Conservation (phyloP, 2,113 vertebrate species). For the Dasyurus viverrinus region DNA sequence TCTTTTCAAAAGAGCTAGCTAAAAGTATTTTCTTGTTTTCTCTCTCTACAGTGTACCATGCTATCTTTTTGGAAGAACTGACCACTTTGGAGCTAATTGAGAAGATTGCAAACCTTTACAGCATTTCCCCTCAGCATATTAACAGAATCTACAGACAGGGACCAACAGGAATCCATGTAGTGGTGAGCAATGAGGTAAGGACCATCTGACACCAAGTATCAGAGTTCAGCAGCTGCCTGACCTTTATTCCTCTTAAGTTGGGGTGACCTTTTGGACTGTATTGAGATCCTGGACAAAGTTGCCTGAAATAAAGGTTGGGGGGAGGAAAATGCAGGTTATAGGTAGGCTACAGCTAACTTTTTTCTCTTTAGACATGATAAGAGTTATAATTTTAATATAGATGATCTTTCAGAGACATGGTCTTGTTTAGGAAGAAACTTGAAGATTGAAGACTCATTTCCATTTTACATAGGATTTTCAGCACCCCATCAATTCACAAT, state of each 20-base stretch:
- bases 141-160: constrained; percentile 92
- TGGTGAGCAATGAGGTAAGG: constrained; percentile 94
- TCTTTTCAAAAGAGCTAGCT: not conserved
- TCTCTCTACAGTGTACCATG: constrained; percentile 90
- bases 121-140: constrained; percentile 92
- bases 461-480: not conserved
- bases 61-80: constrained; percentile 94
- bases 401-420: not conserved
- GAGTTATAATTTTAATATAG: not conserved
- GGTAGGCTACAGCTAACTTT: not conserved
- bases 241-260: not conserved
- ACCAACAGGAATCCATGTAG: constrained; percentile 91
- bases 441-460: not conserved
- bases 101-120: constrained; percentile 93
- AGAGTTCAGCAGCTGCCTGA: not conserved
- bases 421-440: not conserved
- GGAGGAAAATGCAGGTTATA: not conserved
- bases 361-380: not conserved
- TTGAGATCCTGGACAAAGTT: not conserved
- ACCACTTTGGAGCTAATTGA: constrained; percentile 92
- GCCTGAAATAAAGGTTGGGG: not conserved
- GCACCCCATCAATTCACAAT: not conserved
- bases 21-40: constrained; percentile 12
- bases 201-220: not conserved
- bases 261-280: not conserved